These are phyloP conservation scores for Agrilus planipennis DNA, from an alignment of 1,140 invertebrate species.

Conservation along the genomic window DNA sequence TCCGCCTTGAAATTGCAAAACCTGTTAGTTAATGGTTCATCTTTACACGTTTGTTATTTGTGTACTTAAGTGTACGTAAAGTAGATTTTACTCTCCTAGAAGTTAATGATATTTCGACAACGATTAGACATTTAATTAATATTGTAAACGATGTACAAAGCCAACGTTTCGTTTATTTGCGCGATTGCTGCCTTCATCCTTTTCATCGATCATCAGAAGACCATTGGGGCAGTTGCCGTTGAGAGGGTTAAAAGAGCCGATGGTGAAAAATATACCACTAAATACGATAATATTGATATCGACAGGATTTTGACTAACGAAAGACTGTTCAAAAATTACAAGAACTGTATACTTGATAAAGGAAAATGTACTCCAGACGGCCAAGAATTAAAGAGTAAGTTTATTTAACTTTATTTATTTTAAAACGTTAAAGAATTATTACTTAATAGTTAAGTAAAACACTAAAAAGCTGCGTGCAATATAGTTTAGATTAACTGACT, in stretches of 20 bases:
- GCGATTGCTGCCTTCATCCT: constrained; percentile 5
- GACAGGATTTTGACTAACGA: constrained; percentile 40
- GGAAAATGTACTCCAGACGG: constrained; percentile 42
- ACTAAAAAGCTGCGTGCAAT: no score
- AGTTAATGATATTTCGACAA: no score
- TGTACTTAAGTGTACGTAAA: no score
- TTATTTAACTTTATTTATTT: constrained; percentile 9
- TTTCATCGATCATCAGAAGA: constrained; percentile 3
- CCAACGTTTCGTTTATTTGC: constrained; percentile 1
- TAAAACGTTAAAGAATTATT: neutral
- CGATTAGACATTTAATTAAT: no score
- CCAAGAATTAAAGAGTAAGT: constrained; percentile 41
- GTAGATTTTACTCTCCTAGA: no score
- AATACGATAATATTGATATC: constrained; percentile 43
- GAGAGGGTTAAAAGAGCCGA: neutral
- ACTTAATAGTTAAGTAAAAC: neutral
- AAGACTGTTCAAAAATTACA: constrained; percentile 39
- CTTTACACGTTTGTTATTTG: no score
- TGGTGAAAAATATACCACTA: constrained; percentile 35
- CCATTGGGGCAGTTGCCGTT: neutral
- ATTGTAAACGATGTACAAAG: no score
- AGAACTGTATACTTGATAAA: constrained; percentile 41
- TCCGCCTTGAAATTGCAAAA: no score
- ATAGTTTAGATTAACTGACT: no score
- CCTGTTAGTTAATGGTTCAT: no score